phyloP scores from a whole-genome alignment of 2,113 vertebrate genomes.

The Astur gentilis region DNA sequence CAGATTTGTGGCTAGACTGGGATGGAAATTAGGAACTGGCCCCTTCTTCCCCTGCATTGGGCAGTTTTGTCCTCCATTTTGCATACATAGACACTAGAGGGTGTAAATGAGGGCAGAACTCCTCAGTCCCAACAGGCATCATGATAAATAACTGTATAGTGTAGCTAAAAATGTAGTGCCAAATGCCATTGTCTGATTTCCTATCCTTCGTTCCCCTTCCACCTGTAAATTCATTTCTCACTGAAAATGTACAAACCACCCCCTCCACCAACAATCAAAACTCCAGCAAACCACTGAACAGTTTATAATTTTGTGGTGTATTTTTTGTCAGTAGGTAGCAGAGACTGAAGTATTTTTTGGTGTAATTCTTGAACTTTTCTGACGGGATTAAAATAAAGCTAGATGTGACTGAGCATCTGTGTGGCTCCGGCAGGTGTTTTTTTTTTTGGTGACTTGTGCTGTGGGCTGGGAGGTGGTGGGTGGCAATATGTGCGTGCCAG shows the following conservation, averaged over 20 bases:
- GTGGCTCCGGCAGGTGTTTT: background rate
- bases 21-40: constrained; percentile 38
- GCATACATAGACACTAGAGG: constrained; percentile 20
- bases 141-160: constrained; percentile 69
- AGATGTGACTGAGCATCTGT: constrained; percentile 75
- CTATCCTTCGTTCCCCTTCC: constrained; percentile 44
- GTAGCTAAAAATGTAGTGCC: constrained; percentile 70
- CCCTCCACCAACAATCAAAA: constrained; percentile 18
- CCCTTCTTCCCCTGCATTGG: constrained; percentile 21
- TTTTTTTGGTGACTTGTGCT: background rate
- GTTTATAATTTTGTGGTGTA: constrained; percentile 84
- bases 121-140: constrained; percentile 50
- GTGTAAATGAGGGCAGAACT: constrained; percentile 52
- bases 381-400: constrained; percentile 84
- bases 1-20: constrained; percentile 15
- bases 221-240: constrained; percentile 79
- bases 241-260: constrained; percentile 64
- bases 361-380: constrained; percentile 84
- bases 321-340: constrained; percentile 86
- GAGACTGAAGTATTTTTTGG: constrained; percentile 86
- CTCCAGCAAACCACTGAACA: constrained; percentile 71
- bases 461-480: background rate
- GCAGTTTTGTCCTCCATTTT: constrained; percentile 49
- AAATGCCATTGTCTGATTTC: constrained; percentile 57
- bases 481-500: background rate